Base-by-base conservation (phyloP, 2,797 vertebrate genomes). In the Smutsia temminckii region DNA sequence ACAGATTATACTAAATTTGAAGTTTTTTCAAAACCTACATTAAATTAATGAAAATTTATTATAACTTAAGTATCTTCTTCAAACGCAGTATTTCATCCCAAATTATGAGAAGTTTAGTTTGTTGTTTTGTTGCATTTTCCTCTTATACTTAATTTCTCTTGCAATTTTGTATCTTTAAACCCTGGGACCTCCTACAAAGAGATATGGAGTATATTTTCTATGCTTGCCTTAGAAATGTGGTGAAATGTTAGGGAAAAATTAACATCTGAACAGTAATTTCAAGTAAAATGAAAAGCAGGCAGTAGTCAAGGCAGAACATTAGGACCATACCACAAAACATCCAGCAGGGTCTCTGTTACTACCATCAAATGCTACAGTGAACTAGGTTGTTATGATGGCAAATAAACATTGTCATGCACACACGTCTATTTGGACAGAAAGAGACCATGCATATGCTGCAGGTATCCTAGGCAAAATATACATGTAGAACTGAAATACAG, bases 31-130 rank as follows among this genome's bases (percentile, higher is more conserved):
- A 93, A 96, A 51, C 32, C 10, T 57, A 18, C 32, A 94, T 85
- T 80, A 95, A 92, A 49, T 92, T 80, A 96, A 85, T 93, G 59
- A 93, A 94, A 93, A 97, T 84, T 68, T 86, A 89, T 95, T 42
- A 91, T 85, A 89, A 89, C 79, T 94, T 75, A 87, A 95, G 23
- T 34, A 72, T 86, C 53, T 89, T 91, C 53, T 81, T 92, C 64
- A 57, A 46, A 86, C 21, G 53, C 7, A 86, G 8, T 89, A 87
- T 34, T 94, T 95, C 5, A 64, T 4, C 29, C 34, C 42, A 1
- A 85, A 96, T 79, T 89, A 81, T 87, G 46, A 91, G 10, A 40
- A 72, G 64, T n/a, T 75, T 49, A 40, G n/a, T 87, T 81, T 57
- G 4, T 34, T 29, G 49, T 69, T 86, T 91, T 46, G 68, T 23